Evolutionary conservation across 2,113 vertebrate genomes (phyloP).

Genomic region (Rousettus leschenaultii): DNA sequence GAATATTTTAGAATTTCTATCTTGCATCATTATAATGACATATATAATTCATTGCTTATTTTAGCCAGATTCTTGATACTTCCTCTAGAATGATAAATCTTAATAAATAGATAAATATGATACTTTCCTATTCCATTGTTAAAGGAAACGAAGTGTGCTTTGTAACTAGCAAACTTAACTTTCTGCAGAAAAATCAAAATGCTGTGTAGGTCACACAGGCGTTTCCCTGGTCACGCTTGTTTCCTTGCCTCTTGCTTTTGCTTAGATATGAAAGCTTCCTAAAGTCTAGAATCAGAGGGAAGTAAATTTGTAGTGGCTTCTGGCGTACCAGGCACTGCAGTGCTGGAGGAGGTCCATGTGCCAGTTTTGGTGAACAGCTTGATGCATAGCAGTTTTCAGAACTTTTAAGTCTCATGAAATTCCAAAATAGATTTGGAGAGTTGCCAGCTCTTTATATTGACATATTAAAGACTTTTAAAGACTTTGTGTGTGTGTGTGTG

Average conservation of each 20-base stretch:
- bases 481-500: too few species aligned
- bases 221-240: not conserved
- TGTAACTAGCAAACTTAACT: not conserved
- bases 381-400: not conserved
- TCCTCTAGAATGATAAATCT: not conserved
- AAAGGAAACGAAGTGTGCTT: not conserved
- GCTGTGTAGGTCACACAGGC: not conserved
- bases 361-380: not conserved
- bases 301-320: not conserved
- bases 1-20: not conserved
- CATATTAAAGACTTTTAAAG: not conserved
- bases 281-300: not conserved
- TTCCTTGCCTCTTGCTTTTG: not conserved
- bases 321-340: not conserved
- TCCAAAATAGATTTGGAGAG: not conserved
- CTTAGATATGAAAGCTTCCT: not conserved
- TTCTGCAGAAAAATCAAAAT: not conserved
- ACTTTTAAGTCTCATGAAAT: not conserved
- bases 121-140: not conserved
- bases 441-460: not conserved
- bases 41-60: conserved; percentile 9
- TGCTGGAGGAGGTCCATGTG: too few species aligned
- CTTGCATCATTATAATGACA: not conserved
- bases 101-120: not conserved
- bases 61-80: not conserved